phyloP scores from a whole-genome alignment of 2,113 vertebrate species.

The Phalacrocorax aristotelis region DNA sequence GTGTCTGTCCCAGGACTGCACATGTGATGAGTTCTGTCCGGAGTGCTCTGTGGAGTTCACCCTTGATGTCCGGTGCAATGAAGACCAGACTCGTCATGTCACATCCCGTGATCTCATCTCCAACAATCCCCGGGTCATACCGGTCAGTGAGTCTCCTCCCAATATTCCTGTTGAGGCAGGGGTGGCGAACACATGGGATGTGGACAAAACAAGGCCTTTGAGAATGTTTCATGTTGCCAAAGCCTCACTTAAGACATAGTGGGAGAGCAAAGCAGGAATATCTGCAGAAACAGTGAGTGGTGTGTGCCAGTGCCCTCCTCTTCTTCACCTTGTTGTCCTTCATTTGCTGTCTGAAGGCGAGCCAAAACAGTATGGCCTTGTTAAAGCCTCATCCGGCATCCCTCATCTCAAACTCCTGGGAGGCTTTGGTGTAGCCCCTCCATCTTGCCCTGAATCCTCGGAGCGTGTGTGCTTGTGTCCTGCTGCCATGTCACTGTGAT shows the following conservation, averaged over 20 bases:
- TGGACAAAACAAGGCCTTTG: neutral
- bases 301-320: neutral
- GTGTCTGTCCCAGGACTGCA: constrained; percentile 84
- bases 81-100: constrained; percentile 96
- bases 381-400: neutral
- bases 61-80: constrained; percentile 90
- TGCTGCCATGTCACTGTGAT: neutral
- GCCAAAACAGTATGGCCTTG: neutral
- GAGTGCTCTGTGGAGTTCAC: constrained; percentile 97
- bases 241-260: fast-evolving
- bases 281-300: fast-evolving
- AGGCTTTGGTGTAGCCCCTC: neutral
- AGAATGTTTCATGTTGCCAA: fast-evolving
- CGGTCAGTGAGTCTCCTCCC: constrained; percentile 74
- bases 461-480: neutral
- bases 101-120: constrained; percentile 94
- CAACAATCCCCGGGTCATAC: constrained; percentile 94
- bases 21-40: constrained; percentile 94
- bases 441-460: fast-evolving
- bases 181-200: fast-evolving
- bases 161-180: fast-evolving
- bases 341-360: neutral
- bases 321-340: fast-evolving
- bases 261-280: neutral
- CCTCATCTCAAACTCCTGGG: neutral